phyloP scores from a whole-genome alignment of 30 jellyfish, hydroid and myxozoan species.

The Turritopsis dohrnii region DNA sequence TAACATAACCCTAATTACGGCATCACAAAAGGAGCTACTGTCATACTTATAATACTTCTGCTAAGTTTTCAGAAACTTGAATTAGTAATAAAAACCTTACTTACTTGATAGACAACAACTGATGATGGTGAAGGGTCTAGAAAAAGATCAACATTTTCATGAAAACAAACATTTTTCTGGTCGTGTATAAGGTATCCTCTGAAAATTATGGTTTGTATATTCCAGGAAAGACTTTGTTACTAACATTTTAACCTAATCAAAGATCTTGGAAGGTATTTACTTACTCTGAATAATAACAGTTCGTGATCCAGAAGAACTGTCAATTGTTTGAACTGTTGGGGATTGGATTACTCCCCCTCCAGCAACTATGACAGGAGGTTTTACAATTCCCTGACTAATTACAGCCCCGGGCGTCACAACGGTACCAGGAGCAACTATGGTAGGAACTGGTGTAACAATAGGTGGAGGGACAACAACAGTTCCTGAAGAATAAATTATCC shows the following conservation, averaged over 20 bases:
- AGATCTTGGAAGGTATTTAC: not conserved
- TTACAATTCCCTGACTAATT: not conserved
- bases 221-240: too few species aligned
- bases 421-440: not conserved
- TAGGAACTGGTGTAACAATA: not conserved
- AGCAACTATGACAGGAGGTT: not conserved
- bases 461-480: constrained; percentile 9
- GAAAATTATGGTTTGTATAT: too few species aligned
- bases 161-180: too few species aligned
- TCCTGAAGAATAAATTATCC: not conserved
- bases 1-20: not conserved
- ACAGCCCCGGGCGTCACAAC: not conserved
- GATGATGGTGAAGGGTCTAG: not conserved
- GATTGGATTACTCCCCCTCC: not conserved
- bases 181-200: too few species aligned
- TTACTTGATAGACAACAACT: not conserved
- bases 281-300: not conserved
- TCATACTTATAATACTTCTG: too few species aligned
- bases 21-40: too few species aligned
- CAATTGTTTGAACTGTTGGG: not conserved
- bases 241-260: too few species aligned
- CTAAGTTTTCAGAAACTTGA: too few species aligned
- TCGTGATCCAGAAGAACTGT: not conserved
- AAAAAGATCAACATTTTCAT: too few species aligned
- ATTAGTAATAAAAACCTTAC: too few species aligned